Percentiles rank a stretch among this genome's conserved stretches.
Conservation (phyloP, 2,113 vertebrate species). For the Limanda limanda region DNA sequence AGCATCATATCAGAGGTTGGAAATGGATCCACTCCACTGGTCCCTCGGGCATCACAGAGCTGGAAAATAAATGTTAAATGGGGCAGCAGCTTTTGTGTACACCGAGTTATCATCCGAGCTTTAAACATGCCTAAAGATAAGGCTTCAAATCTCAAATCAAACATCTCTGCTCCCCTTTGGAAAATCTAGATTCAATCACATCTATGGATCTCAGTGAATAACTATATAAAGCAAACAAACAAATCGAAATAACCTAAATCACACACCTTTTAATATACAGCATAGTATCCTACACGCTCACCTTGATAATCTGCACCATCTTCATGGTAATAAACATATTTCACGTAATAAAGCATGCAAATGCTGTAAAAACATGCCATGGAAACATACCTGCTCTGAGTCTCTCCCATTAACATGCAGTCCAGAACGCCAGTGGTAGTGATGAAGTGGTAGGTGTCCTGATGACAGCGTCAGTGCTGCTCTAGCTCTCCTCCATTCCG, state of each 20-base stretch:
- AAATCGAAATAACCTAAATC: background rate
- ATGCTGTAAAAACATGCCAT: background rate
- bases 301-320: constrained; percentile 15
- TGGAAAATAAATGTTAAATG: constrained; percentile 13
- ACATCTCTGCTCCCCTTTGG: background rate
- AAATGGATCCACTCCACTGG: constrained; percentile 51
- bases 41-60: constrained; percentile 59
- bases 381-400: constrained; percentile 40
- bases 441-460: constrained; percentile 25
- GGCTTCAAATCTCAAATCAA: constrained; percentile 12
- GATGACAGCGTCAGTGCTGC: constrained; percentile 41
- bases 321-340: constrained; percentile 9
- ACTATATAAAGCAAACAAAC: background rate
- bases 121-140: constrained; percentile 2
- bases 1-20: constrained; percentile 75
- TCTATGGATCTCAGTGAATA: background rate
- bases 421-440: constrained; percentile 5
- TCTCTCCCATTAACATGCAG: constrained; percentile 50
- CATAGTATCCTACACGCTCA: constrained; percentile 23
- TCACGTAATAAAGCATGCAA: constrained; percentile 3
- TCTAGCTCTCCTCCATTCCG: constrained; percentile 67
- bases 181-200: background rate
- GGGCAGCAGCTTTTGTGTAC: background rate
- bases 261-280: constrained; percentile 15
- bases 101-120: background rate